phyloP scores from a whole-genome alignment of 2,888 invertebrate species.

The Pteria penguin region DNA sequence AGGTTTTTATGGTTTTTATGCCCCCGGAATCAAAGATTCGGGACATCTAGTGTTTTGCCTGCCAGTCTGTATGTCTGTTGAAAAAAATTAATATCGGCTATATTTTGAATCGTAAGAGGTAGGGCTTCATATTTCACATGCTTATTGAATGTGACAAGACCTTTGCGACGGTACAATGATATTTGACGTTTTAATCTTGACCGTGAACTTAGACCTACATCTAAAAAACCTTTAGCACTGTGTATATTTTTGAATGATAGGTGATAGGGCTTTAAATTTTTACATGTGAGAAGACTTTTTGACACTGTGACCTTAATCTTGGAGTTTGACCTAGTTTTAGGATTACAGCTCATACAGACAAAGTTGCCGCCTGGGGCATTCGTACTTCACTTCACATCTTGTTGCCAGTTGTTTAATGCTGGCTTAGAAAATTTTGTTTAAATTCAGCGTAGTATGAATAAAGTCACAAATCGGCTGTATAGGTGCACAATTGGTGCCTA shows the following conservation, averaged over 20 bases:
- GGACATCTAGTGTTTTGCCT: background rate
- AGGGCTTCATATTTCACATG: background rate
- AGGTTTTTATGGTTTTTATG: background rate
- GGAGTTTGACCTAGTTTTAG: too few species aligned
- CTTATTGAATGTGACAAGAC: background rate
- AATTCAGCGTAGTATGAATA: too few species aligned
- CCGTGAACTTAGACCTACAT: background rate
- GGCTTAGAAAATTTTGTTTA: too few species aligned
- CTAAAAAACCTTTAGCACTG: background rate
- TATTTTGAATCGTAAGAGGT: background rate
- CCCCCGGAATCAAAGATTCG: background rate
- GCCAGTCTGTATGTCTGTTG: background rate
- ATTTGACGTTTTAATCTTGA: background rate
- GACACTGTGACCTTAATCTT: too few species aligned
- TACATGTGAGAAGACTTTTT: too few species aligned
- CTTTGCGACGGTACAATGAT: background rate
- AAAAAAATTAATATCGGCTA: background rate
- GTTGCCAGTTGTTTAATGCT: too few species aligned
- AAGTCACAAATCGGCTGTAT: too few species aligned
- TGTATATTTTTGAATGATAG: background rate
- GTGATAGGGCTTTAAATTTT: background rate
- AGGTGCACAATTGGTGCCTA: too few species aligned
- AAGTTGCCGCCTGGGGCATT: too few species aligned
- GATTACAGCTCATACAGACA: too few species aligned
- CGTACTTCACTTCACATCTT: too few species aligned